These are phyloP conservation scores for Platycheirus rosarum DNA, from an alignment of 2,888 invertebrate genomes.

Conservation along the genomic window DNA sequence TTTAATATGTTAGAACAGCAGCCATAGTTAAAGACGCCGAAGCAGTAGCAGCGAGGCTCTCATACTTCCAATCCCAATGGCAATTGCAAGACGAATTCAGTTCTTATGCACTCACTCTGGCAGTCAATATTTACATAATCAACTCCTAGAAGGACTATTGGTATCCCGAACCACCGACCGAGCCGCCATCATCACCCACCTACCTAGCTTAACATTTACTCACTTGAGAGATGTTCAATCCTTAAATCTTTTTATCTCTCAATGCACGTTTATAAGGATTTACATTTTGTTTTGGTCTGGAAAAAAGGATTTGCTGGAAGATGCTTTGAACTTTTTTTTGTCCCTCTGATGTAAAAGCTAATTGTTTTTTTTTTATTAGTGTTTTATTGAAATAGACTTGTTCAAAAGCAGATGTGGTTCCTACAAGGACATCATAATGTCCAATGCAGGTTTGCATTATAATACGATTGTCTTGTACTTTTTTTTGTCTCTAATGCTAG, in stretches of 20 bases:
- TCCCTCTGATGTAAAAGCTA: constrained; percentile 39
- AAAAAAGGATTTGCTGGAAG: constrained; percentile 52
- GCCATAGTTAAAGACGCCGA: constrained; percentile 4
- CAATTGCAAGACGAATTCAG: constrained; percentile 42
- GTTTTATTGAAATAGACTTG: constrained; percentile 46
- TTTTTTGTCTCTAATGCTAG: not conserved
- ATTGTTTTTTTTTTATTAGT: constrained; percentile 38
- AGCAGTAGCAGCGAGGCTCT: constrained; percentile 22
- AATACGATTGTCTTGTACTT: constrained; percentile 31
- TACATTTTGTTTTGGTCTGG: constrained; percentile 69
- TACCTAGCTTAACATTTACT: constrained; percentile 21
- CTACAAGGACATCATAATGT: constrained; percentile 27
- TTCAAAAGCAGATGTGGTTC: constrained; percentile 55
- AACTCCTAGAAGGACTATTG: constrained; percentile 49
- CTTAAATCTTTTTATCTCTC: constrained; percentile 81
- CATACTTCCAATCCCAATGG: constrained; percentile 59
- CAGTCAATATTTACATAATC: constrained; percentile 72
- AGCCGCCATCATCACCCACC: constrained; percentile 1
- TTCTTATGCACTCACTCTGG: constrained; percentile 52
- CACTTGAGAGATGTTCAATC: constrained; percentile 74
- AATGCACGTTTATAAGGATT: constrained; percentile 73
- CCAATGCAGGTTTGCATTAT: constrained; percentile 42
- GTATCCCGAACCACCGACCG: constrained; percentile 5
- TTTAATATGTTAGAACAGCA: constrained; percentile 80
- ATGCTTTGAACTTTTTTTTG: constrained; percentile 34